These are phyloP conservation scores for Napeogenes inachia DNA, from an alignment of 2,888 invertebrate species.

Conservation along the genomic window DNA sequence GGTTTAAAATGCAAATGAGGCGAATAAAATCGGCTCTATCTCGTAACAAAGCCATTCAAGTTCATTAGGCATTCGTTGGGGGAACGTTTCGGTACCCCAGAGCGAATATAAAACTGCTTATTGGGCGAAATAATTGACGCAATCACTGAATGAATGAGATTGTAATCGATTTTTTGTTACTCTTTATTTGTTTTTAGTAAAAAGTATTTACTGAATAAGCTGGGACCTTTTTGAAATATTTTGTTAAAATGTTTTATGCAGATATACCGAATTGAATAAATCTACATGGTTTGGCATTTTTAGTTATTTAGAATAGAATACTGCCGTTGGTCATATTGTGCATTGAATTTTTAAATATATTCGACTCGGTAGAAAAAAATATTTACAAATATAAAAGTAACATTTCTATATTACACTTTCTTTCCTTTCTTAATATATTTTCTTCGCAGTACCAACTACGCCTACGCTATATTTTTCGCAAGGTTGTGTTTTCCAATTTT, in stretches of 20 bases:
- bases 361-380: too few relatives aligned
- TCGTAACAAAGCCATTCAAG: conserved; percentile 30
- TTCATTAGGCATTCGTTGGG: conserved; percentile 30
- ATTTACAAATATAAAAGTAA: too few relatives aligned
- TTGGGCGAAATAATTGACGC: conserved; percentile 28
- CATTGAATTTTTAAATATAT: too few relatives aligned
- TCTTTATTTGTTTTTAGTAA: background rate
- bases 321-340: too few relatives aligned
- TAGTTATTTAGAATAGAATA: too few relatives aligned
- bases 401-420: too few relatives aligned
- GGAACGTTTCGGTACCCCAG: conserved; percentile 19
- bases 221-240: background rate
- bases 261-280: too few relatives aligned
- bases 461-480: too few relatives aligned
- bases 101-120: conserved; percentile 29
- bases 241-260: background rate
- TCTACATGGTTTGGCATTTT: too few relatives aligned
- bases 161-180: conserved; percentile 11
- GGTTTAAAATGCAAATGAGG: conserved; percentile 27
- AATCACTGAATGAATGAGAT: conserved; percentile 24
- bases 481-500: too few relatives aligned
- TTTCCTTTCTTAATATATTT: too few relatives aligned
- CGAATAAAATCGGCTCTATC: conserved; percentile 17
- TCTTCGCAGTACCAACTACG: too few relatives aligned
- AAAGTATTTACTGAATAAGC: background rate